Conservation (phyloP, 2,113 vertebrate species). For the Phaethornis superciliosus region DNA sequence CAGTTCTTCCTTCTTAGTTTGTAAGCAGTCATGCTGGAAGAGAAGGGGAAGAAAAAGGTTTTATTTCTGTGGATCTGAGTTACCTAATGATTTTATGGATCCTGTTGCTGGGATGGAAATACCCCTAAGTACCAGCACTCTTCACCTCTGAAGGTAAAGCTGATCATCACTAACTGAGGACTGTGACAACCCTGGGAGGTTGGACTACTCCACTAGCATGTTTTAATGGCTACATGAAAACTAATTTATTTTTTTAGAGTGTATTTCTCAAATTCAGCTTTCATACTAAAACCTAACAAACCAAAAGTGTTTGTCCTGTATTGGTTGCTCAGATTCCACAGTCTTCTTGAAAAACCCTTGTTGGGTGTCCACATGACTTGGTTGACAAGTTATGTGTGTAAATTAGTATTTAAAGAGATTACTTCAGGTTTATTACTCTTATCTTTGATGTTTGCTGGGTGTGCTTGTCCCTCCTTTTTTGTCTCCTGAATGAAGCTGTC, state of each 20-base stretch:
- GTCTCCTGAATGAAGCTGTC: not conserved
- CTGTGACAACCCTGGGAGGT: not conserved
- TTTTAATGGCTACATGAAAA: not conserved
- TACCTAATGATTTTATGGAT: not conserved
- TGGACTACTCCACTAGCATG: not conserved
- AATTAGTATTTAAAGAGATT: constrained; percentile 5
- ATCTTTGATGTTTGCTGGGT: not conserved
- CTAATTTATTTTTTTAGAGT: not conserved
- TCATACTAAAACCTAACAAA: not conserved
- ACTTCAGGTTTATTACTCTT: not conserved
- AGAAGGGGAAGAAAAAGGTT: not conserved
- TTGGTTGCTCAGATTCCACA: not conserved
- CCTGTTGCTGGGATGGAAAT: not conserved
- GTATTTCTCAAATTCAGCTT: not conserved
- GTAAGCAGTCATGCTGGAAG: not conserved
- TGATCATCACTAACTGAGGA: not conserved
- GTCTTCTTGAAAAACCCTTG: not conserved
- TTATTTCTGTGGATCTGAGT: not conserved
- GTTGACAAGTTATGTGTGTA: not conserved
- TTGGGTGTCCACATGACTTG: not conserved
- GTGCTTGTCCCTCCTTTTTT: not conserved
- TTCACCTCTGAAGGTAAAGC: not conserved
- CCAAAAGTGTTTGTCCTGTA: not conserved
- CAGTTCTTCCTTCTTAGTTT: not conserved
- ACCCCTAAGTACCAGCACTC: not conserved